Evolutionary conservation across 2,113 vertebrate species (phyloP).

Genomic region (Ptyas mucosa): DNA sequence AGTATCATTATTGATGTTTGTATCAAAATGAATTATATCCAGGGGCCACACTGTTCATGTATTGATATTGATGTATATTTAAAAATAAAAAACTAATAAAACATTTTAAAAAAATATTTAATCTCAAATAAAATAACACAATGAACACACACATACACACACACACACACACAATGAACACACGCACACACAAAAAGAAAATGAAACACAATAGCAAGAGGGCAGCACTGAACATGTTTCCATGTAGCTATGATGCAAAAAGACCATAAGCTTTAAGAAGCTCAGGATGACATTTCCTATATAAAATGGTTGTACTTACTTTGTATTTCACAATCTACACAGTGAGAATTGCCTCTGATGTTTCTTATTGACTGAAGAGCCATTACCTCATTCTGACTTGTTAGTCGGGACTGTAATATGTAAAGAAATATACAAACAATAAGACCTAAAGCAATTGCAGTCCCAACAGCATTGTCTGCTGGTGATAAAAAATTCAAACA

Average conservation of each 20-base stretch:
- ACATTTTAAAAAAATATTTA: no score
- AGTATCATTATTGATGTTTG: no score
- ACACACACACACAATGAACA: background rate
- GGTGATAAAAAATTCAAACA: fast-evolving
- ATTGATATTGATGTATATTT: no score
- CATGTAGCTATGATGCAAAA: background rate
- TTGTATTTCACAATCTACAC: constrained; percentile 89
- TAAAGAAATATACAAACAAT: background rate
- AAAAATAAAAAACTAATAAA: no score
- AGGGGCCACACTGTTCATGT: no score
- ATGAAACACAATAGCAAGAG: fast-evolving
- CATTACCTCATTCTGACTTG: constrained; percentile 92
- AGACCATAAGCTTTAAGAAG: background rate
- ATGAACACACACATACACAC: background rate
- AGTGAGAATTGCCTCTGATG: constrained; percentile 87
- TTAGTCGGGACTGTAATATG: constrained; percentile 82
- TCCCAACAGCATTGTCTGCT: background rate
- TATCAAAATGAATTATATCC: no score
- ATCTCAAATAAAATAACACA: background rate
- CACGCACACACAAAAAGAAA: fast-evolving
- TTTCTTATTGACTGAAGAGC: constrained; percentile 91
- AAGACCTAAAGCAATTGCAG: background rate
- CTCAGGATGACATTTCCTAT: background rate
- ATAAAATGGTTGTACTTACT: constrained; percentile 73
- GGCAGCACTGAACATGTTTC: fast-evolving